phyloP scores from a whole-genome alignment of 1,140 invertebrate genomes.

The Trinorchestia longiramus region DNA sequence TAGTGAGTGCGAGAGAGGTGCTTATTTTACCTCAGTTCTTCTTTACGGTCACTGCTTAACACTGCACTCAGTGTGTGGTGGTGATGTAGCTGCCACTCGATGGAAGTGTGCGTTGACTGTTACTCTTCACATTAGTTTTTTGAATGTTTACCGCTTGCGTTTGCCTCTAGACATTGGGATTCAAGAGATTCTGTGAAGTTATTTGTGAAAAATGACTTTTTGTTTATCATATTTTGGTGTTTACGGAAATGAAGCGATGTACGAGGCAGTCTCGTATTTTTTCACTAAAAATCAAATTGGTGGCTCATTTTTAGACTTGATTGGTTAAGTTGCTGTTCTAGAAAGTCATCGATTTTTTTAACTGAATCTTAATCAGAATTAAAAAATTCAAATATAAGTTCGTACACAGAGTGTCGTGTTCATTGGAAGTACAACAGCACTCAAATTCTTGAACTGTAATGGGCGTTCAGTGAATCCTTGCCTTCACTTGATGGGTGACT shows the following conservation, averaged over 20 bases:
- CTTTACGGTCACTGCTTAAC: neutral
- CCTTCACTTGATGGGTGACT: no score
- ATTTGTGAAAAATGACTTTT: neutral
- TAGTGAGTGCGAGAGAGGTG: neutral
- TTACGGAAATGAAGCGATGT: neutral
- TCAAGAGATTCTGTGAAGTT: no score
- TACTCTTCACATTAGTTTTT: neutral
- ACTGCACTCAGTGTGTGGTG: neutral
- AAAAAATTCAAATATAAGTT: no score
- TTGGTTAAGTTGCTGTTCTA: no score
- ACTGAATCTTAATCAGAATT: no score
- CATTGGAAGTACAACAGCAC: no score
- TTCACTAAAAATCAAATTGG: no score
- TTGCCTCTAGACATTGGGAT: neutral
- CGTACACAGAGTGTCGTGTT: no score
- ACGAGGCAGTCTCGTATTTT: neutral
- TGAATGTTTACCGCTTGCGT: neutral
- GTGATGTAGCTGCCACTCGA: neutral
- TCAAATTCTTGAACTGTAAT: no score
- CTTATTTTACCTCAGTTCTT: neutral
- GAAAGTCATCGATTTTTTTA: no score
- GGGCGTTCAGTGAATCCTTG: no score
- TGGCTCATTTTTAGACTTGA: no score
- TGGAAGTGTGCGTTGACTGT: neutral
- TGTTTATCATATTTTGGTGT: neutral